Evolutionary conservation across 2,888 invertebrate species (phyloP).

Genomic region (Amphipoea lucens): DNA sequence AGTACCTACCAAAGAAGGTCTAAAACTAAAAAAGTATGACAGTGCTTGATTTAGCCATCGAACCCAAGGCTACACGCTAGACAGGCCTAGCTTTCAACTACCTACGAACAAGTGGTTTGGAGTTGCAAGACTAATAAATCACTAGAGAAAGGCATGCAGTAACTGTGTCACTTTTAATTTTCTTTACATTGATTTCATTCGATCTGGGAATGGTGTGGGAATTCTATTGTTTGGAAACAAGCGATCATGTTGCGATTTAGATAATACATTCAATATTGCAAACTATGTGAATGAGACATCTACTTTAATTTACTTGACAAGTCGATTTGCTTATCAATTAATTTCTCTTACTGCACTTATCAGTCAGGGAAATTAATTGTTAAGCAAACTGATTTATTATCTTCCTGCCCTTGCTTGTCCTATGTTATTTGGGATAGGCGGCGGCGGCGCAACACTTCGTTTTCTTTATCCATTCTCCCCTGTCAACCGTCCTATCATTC

Average conservation of each 20-base stretch:
- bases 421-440: neutral
- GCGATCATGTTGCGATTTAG: neutral
- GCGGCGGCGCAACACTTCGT: too few species aligned
- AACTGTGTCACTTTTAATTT: slow-evolving; percentile 49
- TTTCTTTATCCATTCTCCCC: too few species aligned
- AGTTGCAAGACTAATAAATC: slow-evolving; percentile 27
- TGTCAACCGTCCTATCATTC: too few species aligned
- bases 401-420: neutral
- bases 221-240: slow-evolving; percentile 43
- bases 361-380: neutral
- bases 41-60: neutral
- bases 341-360: too few species aligned
- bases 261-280: slow-evolving; percentile 15
- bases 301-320: too few species aligned
- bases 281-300: neutral
- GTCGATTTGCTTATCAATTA: too few species aligned
- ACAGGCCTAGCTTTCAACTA: slow-evolving; percentile 14
- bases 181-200: slow-evolving; percentile 55
- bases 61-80: neutral
- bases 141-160: slow-evolving; percentile 40
- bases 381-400: neutral
- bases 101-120: neutral
- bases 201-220: slow-evolving; percentile 42
- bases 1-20: neutral
- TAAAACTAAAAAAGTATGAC: neutral